phyloP scores from a whole-genome alignment of 2,797 vertebrate genomes.

The Novumbra hubbsi region DNA sequence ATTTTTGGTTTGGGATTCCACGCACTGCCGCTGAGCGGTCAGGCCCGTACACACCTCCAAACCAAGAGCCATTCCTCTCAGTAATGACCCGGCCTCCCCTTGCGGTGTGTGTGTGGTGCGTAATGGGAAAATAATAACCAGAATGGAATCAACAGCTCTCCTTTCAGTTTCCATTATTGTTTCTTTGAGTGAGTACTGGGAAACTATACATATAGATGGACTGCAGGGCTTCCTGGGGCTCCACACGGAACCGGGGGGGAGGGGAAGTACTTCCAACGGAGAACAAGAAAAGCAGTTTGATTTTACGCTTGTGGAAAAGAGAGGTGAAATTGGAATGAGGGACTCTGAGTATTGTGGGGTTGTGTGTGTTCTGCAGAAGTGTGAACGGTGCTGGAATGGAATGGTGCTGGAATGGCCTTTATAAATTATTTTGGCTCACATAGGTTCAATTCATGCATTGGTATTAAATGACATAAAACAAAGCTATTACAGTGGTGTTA shows the following conservation, averaged over 20 bases:
- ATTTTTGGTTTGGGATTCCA: slow-evolving; percentile 42
- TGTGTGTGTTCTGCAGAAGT: neutral
- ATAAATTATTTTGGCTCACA: neutral
- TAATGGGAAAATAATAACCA: slow-evolving; percentile 62
- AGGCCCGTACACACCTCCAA: slow-evolving; percentile 24
- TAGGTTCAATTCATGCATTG: neutral
- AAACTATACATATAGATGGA: slow-evolving; percentile 39
- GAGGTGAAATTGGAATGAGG: neutral
- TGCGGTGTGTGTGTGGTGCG: slow-evolving; percentile 39
- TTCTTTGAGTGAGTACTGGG: slow-evolving; percentile 25
- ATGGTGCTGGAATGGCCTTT: neutral
- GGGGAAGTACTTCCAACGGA: slow-evolving; percentile 18
- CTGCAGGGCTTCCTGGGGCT: slow-evolving; percentile 5
- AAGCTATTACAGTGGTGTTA: neutral
- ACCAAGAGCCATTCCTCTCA: slow-evolving; percentile 28
- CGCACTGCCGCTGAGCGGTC: slow-evolving; percentile 38
- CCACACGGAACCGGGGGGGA: neutral
- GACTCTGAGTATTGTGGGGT: neutral
- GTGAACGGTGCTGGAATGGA: neutral
- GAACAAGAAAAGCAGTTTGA: slow-evolving; percentile 12
- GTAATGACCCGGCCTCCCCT: slow-evolving; percentile 36
- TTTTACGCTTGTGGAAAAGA: slow-evolving; percentile 2
- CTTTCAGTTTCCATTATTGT: slow-evolving; percentile 42
- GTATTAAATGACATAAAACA: neutral
- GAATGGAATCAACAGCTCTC: slow-evolving; percentile 41